phyloP scores from a whole-genome alignment of 2,797 vertebrate genomes.

The Diglossa cyanea region DNA sequence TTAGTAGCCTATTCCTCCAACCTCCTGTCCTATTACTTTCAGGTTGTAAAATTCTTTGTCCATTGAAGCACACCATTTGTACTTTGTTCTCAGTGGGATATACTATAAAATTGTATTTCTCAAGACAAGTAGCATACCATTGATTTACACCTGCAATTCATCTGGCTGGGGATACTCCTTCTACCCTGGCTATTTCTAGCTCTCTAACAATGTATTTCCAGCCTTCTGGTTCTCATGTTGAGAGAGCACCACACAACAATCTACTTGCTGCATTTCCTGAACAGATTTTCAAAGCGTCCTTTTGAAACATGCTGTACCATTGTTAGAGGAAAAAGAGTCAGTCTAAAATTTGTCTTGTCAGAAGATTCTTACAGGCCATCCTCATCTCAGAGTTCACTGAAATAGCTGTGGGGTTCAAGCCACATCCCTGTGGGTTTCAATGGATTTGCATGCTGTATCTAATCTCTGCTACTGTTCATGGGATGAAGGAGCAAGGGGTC shows the following conservation, averaged over 20 bases:
- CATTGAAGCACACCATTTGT: not conserved
- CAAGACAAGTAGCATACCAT: not conserved
- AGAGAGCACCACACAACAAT: not conserved
- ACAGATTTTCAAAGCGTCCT: not conserved
- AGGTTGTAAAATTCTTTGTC: not conserved
- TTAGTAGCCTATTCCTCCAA: not conserved
- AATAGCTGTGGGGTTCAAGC: accelerated
- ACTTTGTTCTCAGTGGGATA: not conserved
- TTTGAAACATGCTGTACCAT: not conserved
- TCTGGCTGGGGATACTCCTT: not conserved
- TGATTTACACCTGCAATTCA: not conserved
- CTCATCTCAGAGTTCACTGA: not conserved
- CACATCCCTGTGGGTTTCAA: not conserved
- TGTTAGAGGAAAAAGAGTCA: not conserved
- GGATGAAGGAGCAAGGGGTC: not conserved
- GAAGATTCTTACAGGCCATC: not conserved
- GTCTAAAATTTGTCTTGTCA: not conserved
- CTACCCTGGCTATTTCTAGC: not conserved
- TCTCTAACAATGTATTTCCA: not conserved
- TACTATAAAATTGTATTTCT: not conserved
- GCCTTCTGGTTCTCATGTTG: not conserved
- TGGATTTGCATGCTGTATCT: not conserved
- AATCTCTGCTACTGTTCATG: not conserved
- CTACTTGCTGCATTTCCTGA: not conserved
- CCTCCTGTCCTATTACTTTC: not conserved